phyloP scores from a whole-genome alignment of 2,113 vertebrate species.

The Scomber scombrus region DNA sequence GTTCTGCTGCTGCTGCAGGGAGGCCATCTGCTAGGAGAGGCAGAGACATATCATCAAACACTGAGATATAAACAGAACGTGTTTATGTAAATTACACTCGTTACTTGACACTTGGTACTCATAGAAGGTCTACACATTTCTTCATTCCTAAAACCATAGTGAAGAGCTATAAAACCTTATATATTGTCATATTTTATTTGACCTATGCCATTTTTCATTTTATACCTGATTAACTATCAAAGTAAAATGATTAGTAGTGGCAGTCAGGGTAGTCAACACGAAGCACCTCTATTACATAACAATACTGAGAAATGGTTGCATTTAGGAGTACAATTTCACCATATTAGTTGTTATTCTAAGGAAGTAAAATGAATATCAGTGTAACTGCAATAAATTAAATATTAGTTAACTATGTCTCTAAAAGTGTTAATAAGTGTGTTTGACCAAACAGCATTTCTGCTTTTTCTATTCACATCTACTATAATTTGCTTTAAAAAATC shows the following conservation, averaged over 20 bases:
- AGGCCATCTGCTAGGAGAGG: constrained; percentile 88
- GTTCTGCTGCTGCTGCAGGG: constrained; percentile 94
- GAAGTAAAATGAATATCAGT: background rate
- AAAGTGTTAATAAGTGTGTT: background rate
- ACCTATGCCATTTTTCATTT: constrained; percentile 12
- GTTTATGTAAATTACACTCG: constrained; percentile 72
- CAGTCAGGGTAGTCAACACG: constrained; percentile 20
- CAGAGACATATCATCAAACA: constrained; percentile 73
- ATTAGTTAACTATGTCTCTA: background rate
- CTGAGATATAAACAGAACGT: constrained; percentile 69
- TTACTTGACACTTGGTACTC: constrained; percentile 60
- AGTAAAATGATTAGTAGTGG: constrained; percentile 3
- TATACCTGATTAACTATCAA: constrained; percentile 27
- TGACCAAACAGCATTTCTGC: background rate
- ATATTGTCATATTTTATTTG: constrained; percentile 36
- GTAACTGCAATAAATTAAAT: background rate
- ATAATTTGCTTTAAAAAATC: constrained; percentile 3
- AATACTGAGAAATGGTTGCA: background rate
- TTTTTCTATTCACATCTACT: constrained; percentile 6
- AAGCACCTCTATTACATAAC: constrained; percentile 5
- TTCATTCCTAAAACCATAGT: constrained; percentile 22
- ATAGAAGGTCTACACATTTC: constrained; percentile 42
- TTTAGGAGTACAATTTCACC: background rate
- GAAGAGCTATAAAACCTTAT: constrained; percentile 32
- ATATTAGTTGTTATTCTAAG: constrained; percentile 1